Percentiles rank a stretch among this genome's conserved stretches.
Conservation (phyloP, 2,888 invertebrate species). For the Eudemis profundana region DNA sequence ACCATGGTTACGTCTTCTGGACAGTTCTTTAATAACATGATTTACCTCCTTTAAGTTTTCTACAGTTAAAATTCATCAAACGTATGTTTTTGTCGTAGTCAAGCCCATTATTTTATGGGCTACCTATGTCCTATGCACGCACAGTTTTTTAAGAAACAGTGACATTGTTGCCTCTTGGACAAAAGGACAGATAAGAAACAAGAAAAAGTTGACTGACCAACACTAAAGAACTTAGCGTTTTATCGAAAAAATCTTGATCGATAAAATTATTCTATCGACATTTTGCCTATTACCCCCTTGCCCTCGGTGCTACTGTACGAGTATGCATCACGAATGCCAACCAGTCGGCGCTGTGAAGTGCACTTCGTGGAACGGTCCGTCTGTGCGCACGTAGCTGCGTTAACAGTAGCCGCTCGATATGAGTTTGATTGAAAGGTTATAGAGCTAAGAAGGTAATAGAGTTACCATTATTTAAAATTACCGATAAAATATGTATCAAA, state of each 20-base stretch:
- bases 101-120: no score
- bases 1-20: no score
- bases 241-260: not conserved
- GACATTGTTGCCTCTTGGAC: no score
- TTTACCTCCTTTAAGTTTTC: no score
- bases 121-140: no score
- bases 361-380: slow-evolving; percentile 50
- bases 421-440: slow-evolving; percentile 33
- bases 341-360: slow-evolving; percentile 47
- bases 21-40: no score
- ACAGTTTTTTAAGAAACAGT: no score
- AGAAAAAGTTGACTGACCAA: no score
- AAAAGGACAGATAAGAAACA: no score
- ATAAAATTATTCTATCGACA: slow-evolving; percentile 1
- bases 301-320: slow-evolving; percentile 9
- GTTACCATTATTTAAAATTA: not conserved
- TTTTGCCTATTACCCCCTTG: not conserved
- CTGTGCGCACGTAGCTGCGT: slow-evolving; percentile 46
- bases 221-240: no score
- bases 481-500: not conserved
- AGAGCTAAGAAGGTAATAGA: slow-evolving; percentile 16
- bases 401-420: slow-evolving; percentile 33
- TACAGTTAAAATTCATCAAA: no score
- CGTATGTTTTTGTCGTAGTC: no score
- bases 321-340: slow-evolving; percentile 49